phyloP scores from a whole-genome alignment of 2,113 vertebrate genomes.

The Microcebus murinus region DNA sequence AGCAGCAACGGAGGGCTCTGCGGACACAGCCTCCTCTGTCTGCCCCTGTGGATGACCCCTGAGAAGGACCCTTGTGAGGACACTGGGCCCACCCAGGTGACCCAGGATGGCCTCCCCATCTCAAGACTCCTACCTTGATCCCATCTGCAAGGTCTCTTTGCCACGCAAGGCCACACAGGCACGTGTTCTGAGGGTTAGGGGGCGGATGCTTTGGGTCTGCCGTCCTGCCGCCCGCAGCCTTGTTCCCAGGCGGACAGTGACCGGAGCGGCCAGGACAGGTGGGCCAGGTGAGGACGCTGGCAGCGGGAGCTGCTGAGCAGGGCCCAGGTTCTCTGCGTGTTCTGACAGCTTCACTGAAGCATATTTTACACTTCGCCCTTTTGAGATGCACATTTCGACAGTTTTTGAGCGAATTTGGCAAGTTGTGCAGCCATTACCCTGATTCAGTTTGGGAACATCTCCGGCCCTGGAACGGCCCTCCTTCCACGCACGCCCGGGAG shows the following conservation, averaged over 20 bases:
- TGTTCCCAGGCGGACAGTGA: accelerated
- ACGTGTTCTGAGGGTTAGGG: background rate
- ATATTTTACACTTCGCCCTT: background rate
- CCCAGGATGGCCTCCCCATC: background rate
- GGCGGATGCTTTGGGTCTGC: accelerated
- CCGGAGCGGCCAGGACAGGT: background rate
- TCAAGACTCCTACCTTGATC: too few species aligned
- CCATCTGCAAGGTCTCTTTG: background rate
- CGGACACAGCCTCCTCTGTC: background rate
- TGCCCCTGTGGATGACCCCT: background rate
- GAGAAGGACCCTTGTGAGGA: background rate
- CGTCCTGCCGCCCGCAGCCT: background rate
- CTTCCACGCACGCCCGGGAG: background rate
- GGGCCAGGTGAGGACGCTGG: too few species aligned
- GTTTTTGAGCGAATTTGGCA: background rate
- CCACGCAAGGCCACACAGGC: accelerated
- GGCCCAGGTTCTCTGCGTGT: accelerated
- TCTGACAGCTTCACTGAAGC: too few species aligned
- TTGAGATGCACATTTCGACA: background rate
- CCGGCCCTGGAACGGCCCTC: accelerated
- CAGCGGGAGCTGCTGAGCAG: accelerated
- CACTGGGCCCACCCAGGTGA: accelerated
- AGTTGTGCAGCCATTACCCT: too few species aligned
- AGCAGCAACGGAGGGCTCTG: background rate
- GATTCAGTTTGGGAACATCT: too few species aligned